These are phyloP conservation scores for Cottus gobio DNA, from an alignment of 2,113 vertebrate genomes.

Conservation along the genomic window DNA sequence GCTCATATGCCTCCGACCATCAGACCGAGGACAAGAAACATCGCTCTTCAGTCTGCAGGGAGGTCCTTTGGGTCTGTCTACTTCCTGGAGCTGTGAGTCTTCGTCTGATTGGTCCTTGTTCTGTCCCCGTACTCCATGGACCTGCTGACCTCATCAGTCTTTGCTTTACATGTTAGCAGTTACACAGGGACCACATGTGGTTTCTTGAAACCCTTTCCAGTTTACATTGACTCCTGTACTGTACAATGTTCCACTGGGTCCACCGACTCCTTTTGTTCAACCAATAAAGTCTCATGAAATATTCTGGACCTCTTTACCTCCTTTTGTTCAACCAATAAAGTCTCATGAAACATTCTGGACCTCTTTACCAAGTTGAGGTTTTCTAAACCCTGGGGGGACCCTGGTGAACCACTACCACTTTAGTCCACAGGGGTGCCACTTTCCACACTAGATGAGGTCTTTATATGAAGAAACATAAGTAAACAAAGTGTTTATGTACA, in stretches of 20 bases:
- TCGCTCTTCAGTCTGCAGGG: background rate
- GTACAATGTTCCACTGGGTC: background rate
- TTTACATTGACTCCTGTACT: constrained; percentile 54
- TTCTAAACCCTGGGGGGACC: too few species aligned
- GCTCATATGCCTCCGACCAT: constrained; percentile 28
- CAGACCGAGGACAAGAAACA: constrained; percentile 1
- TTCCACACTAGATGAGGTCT: too few species aligned
- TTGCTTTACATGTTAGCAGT: constrained; percentile 38
- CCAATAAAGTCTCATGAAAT: background rate
- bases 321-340: background rate
- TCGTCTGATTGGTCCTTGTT: constrained; percentile 4
- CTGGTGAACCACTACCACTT: too few species aligned
- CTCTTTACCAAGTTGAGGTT: too few species aligned
- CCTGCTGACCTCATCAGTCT: constrained; percentile 42
- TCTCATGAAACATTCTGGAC: too few species aligned
- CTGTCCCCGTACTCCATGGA: constrained; percentile 19
- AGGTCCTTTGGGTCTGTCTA: background rate
- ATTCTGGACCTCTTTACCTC: background rate
- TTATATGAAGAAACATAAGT: too few species aligned
- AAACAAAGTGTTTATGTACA: too few species aligned
- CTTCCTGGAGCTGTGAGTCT: constrained; percentile 5
- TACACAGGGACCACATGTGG: constrained; percentile 29
- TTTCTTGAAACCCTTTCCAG: constrained; percentile 52
- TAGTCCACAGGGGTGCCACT: too few species aligned
- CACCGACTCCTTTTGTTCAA: background rate